Conservation (phyloP, 53 echinoderm and acorn worm genomes). For the Temnopleurus reevesii region DNA sequence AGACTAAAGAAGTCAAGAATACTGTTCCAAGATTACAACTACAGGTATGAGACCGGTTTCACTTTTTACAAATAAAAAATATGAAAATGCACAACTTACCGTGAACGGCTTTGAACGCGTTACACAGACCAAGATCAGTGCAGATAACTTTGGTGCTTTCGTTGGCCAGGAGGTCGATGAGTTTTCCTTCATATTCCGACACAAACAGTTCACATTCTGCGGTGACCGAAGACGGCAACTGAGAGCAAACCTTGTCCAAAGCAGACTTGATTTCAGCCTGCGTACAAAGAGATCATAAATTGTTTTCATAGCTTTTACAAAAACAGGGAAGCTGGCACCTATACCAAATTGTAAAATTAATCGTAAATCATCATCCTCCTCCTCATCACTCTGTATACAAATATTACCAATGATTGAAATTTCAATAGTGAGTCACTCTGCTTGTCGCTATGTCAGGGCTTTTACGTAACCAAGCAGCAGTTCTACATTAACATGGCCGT, state of each 20-base stretch:
- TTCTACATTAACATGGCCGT: no score
- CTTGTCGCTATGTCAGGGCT: no score
- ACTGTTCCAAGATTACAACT: no score
- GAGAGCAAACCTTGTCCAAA: background rate
- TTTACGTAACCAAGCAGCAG: no score
- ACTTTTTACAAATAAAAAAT: no score
- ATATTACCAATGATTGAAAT: no score
- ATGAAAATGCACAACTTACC: background rate
- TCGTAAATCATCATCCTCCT: background rate
- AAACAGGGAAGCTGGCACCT: background rate
- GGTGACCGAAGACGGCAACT: background rate
- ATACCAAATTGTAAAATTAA: background rate
- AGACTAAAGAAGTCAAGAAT: no score
- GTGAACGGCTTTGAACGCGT: background rate
- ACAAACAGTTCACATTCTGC: slow-evolving; percentile 50
- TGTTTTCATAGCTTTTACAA: background rate
- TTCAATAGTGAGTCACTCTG: no score
- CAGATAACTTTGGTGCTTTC: background rate
- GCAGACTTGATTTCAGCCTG: background rate
- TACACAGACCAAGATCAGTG: background rate
- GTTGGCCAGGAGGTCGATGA: slow-evolving; percentile 43
- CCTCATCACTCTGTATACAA: no score
- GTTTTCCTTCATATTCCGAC: slow-evolving; percentile 27
- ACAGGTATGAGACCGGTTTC: no score
- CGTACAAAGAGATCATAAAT: background rate